Base-by-base conservation (phyloP, 2,888 invertebrate genomes). In the Bugula neritina region DNA sequence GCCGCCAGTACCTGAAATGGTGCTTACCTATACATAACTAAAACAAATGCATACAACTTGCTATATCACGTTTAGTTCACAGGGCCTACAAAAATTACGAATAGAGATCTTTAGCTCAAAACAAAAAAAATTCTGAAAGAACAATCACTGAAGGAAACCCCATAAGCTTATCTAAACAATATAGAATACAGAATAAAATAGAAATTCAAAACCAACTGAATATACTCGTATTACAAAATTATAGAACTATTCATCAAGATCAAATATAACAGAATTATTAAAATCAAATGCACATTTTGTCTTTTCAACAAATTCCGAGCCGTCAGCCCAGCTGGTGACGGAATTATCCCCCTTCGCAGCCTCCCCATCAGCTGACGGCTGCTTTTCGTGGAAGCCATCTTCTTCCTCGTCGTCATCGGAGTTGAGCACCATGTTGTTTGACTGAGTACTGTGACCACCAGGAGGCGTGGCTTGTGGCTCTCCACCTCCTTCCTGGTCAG, bases 251-350 rank as follows among this genome's bases (percentile, higher is more conserved):
- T 74, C 74, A 76, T 83, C 83, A 34, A 83, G 77, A 73, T 83
- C 83, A 79, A 76, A 81, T 76, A 82, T 81, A 21, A 82, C 75
- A 72, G 75, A 76, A 75, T 83, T 83, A 35, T 77, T 76, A 75
- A 83, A 82, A 43, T 76, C 72, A 72, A 83, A 80, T 54, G 80
- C 79, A 79, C 83, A 83, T 69, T 77, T 73, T 29, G 81, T 80
- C 72, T 73, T 78, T 74, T 81, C 63, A 63, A 63, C 63, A 34
- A 63, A 63, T 17, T 63, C 5, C 10, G 63, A 63, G 5, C 23
- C 10, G 17, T 63, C 63, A 13, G 63, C 27, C 63, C 63, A 63
- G 31, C 31, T 63, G 3, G 63, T 63, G 27, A 63, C 63, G 17
- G 43, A 43, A 43, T 43, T 5, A 17, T 17, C 17, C 43, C 43